Percentiles rank a stretch among this genome's conserved stretches.
Evolutionary conservation across 2,888 invertebrate species (phyloP).

Genomic region (Sepioteuthis lessoniana): DNA sequence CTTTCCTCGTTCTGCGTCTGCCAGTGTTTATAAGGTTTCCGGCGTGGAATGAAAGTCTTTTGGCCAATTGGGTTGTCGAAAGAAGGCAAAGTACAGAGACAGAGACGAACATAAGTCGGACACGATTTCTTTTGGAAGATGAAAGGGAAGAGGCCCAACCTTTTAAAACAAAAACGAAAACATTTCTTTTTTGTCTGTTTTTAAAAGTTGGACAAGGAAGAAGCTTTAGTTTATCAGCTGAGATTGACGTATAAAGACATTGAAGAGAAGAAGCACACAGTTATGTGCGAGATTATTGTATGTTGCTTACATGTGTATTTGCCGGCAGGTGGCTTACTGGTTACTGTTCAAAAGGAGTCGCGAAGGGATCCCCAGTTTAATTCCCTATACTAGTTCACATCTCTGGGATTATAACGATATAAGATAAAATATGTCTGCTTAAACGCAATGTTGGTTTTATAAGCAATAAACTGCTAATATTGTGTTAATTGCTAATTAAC

Average conservation of each 20-base stretch:
- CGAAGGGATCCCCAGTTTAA: no score
- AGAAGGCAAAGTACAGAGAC: neutral
- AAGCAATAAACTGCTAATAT: no score
- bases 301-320: neutral
- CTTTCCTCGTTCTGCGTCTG: neutral
- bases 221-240: neutral
- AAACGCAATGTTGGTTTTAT: no score
- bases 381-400: no score
- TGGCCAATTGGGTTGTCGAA: neutral
- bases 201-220: neutral
- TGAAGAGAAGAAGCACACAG: neutral
- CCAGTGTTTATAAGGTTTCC: neutral
- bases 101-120: neutral
- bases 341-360: no score
- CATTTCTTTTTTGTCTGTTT: neutral
- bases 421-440: no score
- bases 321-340: neutral
- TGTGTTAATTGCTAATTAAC: no score
- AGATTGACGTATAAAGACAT: neutral
- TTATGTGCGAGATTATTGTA: neutral
- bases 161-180: neutral
- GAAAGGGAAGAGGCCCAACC: neutral
- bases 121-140: neutral
- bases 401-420: no score
- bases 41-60: slow-evolving; percentile 2